Evolutionary conservation across 1,140 invertebrate genomes (phyloP), one percentile per base, ranked within the genome.

Genomic region (Drosophila hydei): DNA sequence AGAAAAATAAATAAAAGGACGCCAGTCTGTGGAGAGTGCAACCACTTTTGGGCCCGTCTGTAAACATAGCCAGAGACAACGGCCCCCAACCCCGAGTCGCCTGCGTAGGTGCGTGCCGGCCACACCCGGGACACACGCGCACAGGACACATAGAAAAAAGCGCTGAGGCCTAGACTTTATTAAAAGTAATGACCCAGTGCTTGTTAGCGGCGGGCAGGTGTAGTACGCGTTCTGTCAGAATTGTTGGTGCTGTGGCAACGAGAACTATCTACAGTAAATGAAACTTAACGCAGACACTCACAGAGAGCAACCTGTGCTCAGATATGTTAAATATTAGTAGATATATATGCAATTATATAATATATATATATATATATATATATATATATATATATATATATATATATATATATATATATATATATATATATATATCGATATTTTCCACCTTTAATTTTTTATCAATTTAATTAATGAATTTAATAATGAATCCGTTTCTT

Each of bases 171-270:
- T 45, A 63, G 48, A 48, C 63, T 85, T 88, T 85, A 85, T 85
- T 81, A 85, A 72, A 88, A 88, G 75, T 85, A 81, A 85, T 81
- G 81, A 72, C 76, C 61, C 72, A 58, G 56, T 58, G 65, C 81
- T 77, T 77, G 74, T 72, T 79, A 69, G 79, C 47, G 30, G 2
- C 18, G 18, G 27, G 7, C 54, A 65, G 47, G 45, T 67, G 61
- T 56, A 40, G 38, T 23, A 14, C 9, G 33, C 9, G 33, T 54
- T 38, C 38, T 11, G 21, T 16, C n/a, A 16, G n/a, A 42, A 43
- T 11, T 25, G 9, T 9, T 38, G 58, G 11, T 25, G 21, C 2
- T 42, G 23, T 12, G 7, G 2, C 12, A 0, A 11, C 4, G 52
- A 3, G 14, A 25, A 27, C 38, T 11, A 43, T 12, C 21, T 30